Base-by-base conservation (phyloP, 64 coral and sea anemone species). In the Pocillopora damicornis region DNA sequence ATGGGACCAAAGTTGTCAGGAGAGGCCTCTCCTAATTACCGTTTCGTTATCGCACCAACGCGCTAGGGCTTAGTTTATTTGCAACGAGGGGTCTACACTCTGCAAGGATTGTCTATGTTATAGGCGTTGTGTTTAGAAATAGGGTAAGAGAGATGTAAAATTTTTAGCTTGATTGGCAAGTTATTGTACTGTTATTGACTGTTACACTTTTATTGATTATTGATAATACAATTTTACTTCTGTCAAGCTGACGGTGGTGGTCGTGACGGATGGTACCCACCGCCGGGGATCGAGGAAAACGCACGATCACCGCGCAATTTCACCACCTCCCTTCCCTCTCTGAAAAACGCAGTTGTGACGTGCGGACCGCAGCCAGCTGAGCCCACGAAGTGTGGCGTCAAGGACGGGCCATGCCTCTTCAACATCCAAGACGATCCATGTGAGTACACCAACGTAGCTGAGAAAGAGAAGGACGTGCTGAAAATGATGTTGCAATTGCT, bases 371-470 rank as follows among this genome's bases (percentile, higher is more conserved):
- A 61, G 6, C 89, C 89, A 14, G n/a, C 60, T 59, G 30, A 76
- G 23, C 42, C 59, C 18, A 75, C 76, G 35, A 37, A 86, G 58
- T 91, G 89, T 60, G 65, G 80, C 42, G 51, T 68, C 13, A 61
- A 79, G 23, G 61, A 63, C 23, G 89, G 89, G n/a, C 89, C 89
- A 20, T 91, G 89, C 60, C 61, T 91, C 73, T 91, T 91, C 26
- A 80, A 91, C 37, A 61, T 91, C 10, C 42, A 58, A 6, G 45
- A 58, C 5, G 89, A 91, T 59, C 89, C 89, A 1, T 91, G 89
- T 67, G 89, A 91, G 59, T 86, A 91, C 60, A 76, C 56, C 15
- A 91, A 91, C 35, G 23, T 86, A 23, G 89, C 89, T 7, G 23
- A 77, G 23, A 57, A 86, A 18, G 30, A 91, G 36, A 61, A 38